Conservation (phyloP, 2,113 vertebrate species). For the Nanorana parkeri region DNA sequence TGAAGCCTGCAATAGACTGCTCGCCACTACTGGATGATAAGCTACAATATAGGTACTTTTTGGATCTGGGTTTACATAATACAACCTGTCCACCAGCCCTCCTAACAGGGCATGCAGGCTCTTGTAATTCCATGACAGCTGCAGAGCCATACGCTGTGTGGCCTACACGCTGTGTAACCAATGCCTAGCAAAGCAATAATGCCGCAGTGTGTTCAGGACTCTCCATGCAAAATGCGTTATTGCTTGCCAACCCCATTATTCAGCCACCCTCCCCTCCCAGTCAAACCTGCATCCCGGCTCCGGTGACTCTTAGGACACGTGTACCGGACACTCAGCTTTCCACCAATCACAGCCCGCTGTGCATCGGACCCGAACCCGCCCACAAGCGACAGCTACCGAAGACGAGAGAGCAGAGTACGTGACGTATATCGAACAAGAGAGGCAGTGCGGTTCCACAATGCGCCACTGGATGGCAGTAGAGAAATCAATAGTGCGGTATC, state of each 20-base stretch:
- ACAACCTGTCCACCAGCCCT: too few species aligned
- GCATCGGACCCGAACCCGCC: background rate
- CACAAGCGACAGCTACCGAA: background rate
- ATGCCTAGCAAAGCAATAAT: background rate
- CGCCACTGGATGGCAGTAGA: background rate
- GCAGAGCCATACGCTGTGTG: background rate
- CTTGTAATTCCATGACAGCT: slow-evolving; percentile 11
- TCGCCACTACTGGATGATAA: too few species aligned
- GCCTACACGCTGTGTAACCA: background rate
- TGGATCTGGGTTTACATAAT: too few species aligned
- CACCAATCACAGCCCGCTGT: slow-evolving; percentile 6
- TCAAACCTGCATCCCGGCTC: slow-evolving; percentile 53
- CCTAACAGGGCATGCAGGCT: background rate
- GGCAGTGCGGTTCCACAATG: background rate
- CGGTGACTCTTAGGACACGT: slow-evolving; percentile 44
- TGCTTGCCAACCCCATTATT: too few species aligned
- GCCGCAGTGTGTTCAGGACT: too few species aligned
- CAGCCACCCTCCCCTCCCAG: background rate
- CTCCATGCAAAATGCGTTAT: background rate
- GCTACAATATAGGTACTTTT: too few species aligned
- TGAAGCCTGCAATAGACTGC: too few species aligned
- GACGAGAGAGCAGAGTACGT: background rate
- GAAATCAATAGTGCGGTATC: too few species aligned
- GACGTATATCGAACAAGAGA: too few species aligned
- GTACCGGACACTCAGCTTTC: slow-evolving; percentile 12